A percentile compares a stretch with the other conserved stretches of the same genome.
phyloP scores from a whole-genome alignment of 2,113 vertebrate genomes.

The Rutilus rutilus region DNA sequence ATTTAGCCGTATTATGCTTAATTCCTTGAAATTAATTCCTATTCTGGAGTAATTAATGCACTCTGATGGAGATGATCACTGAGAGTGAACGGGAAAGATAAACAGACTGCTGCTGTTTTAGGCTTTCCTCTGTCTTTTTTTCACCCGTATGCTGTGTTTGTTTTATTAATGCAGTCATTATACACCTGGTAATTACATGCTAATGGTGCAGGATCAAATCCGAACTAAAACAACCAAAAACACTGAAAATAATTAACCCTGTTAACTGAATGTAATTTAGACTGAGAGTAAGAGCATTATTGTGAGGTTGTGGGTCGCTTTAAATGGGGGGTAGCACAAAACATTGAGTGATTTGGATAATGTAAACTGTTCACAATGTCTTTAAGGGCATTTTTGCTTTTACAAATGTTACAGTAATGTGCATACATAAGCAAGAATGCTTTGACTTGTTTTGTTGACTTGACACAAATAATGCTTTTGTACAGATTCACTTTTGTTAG shows the following conservation, averaged over 20 bases:
- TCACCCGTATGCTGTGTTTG: neutral
- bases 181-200: conserved; percentile 17
- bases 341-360: neutral
- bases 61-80: conserved; percentile 25
- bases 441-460: conserved; percentile 6
- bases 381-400: neutral
- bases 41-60: conserved; percentile 54
- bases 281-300: neutral
- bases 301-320: neutral
- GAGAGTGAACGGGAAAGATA: conserved; percentile 25
- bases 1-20: conserved; percentile 42
- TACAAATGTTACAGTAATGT: neutral
- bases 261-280: neutral
- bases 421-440: neutral
- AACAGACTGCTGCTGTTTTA: conserved; percentile 26
- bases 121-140: neutral
- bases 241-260: neutral
- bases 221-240: neutral
- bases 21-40: conserved; percentile 51
- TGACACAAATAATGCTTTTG: conserved; percentile 13
- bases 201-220: conserved; percentile 17
- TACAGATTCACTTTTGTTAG: neutral
- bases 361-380: no score
- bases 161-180: conserved; percentile 31
- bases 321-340: neutral